Evolutionary conservation across 2,113 vertebrate genomes (phyloP), one percentile per base, ranked within the genome.

Genomic region (Pipra filicauda): DNA sequence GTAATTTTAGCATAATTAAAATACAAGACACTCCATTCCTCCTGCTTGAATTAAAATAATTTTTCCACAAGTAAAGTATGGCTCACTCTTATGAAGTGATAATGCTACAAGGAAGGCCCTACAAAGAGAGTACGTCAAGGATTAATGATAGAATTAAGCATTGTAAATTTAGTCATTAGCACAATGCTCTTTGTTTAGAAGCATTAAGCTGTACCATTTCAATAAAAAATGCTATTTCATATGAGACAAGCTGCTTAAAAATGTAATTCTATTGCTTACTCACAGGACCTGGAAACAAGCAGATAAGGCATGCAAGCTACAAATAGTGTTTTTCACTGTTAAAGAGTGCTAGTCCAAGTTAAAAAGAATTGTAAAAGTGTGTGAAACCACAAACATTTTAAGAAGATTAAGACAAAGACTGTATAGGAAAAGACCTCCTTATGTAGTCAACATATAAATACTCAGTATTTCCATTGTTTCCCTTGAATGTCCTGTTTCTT

Each of bases 401-500:
- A 43, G 41, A 89, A 77, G 58, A 95, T 15, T 11, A 26, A 80
- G 33, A 78, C 37, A 51, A 76, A 79, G 41, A 44, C 75, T 51
- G 8, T n/a, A 52, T 62, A 89, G 65, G 37, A 83, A 85, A 93
- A 96, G 20, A 89, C 20, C 6, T 93, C 64, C 85, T 90, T 90
- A 75, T 89, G 78, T 27, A 91, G 33, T 22, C 48, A 81, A 80
- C 20, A 31, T 84, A 74, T 39, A 96, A 92, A 95, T 7, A 72
- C 15, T 85, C 61, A 80, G 28, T 76, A 33, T 86, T 93, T 94
- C 81, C 81, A 81, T 76, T 59, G 28, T 91, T 96, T 91, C 27
- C 17, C 71, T 77, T 95, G 88, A 90, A 93, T 48, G 15, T 28
- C 64, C 67, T 84, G 89, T 91, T 95, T 97, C 86, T 96, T 88